Evolutionary conservation across 2,888 invertebrate species (phyloP), one percentile per base, ranked within the genome.

Genomic region (Xylota sylvarum): DNA sequence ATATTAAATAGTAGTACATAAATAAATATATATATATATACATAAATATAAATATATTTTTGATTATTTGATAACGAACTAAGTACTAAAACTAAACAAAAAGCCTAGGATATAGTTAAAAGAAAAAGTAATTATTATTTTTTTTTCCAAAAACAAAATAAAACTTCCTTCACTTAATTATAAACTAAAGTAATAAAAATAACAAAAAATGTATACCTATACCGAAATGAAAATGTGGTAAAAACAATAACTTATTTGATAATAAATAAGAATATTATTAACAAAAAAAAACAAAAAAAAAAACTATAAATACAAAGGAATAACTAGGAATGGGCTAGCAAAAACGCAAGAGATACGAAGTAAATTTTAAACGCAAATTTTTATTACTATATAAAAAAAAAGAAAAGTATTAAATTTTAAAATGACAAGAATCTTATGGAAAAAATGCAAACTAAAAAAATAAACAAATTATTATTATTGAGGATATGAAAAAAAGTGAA

Each of bases 31-130:
- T 80, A 85, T 69, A 84, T 81, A 74, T 60, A 84, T 60, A 67
- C 46, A 76, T 76, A 81, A 62, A 84, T 80, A 83, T 84, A 80
- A 76, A 84, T 84, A 87, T 84, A 87, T 84, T 87, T 84, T 87
- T 87, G 84, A 87, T 87, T 87, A 87, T 88, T 72, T 86, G 85
- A 88, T 84, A 88, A 88, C 56, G 80, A 81, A 74, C 82, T 87
- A 82, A 88, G 73, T 78, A 88, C 81, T 81, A 84, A 81, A 76
- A 60, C 73, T 74, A 84, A 84, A 74, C 67, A 82, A 89, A 83
- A 89, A 89, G 64, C 56, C 56, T 82, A 89, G 89, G 89, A 88
- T 88, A 89, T 89, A 89, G 81, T 84, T 88, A 87, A 89, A 88
- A 89, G 60, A 90, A 89, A 88, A 84, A 87, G 72, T 73, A 60